Conservation (phyloP, 2,113 vertebrate genomes). For the Equus przewalskii region DNA sequence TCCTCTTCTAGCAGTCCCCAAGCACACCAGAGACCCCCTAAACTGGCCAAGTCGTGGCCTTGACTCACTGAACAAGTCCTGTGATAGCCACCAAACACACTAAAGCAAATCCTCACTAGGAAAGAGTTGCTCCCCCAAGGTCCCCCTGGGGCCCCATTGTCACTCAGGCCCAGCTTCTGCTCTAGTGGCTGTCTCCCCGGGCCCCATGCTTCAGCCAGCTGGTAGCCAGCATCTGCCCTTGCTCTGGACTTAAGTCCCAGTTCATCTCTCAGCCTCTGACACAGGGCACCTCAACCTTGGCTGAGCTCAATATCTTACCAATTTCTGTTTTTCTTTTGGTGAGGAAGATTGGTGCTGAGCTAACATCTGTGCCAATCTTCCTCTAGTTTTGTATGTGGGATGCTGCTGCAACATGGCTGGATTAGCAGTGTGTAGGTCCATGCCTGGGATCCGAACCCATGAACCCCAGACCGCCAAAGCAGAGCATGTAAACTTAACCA, state of each 20-base stretch:
- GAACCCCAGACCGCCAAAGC: too few species aligned
- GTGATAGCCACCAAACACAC: neutral
- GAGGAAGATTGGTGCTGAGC: too few species aligned
- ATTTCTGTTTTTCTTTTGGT: neutral
- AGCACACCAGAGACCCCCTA: neutral
- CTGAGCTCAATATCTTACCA: neutral
- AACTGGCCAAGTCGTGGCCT: neutral
- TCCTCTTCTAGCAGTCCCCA: neutral
- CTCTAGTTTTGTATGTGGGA: too few species aligned
- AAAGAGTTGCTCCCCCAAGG: neutral
- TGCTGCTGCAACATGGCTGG: too few species aligned
- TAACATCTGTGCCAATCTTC: too few species aligned
- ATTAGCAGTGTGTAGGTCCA: too few species aligned
- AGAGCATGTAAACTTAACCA: too few species aligned
- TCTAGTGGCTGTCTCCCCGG: neutral
- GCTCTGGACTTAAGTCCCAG: neutral
- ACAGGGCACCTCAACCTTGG: neutral
- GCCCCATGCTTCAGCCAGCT: neutral
- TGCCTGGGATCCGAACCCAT: too few species aligned
- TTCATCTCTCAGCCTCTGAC: neutral
- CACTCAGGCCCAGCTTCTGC: neutral
- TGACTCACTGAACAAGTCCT: neutral
- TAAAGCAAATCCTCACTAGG: neutral
- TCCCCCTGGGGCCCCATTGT: fast-evolving
- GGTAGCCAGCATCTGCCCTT: neutral